Conservation (phyloP, 2,888 invertebrate genomes). For the Spialia ferax region DNA sequence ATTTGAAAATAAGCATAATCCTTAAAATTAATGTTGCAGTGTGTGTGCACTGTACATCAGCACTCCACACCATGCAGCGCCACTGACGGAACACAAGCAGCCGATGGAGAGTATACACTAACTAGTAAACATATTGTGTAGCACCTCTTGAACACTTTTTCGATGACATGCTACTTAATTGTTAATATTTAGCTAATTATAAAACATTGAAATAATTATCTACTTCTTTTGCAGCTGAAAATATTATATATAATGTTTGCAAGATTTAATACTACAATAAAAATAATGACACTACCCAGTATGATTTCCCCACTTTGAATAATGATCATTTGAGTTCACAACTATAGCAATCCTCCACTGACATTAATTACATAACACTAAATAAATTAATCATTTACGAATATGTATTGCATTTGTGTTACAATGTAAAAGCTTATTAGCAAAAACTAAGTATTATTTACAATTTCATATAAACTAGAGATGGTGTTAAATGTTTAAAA, state of each 20-base stretch:
- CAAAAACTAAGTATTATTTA: conserved; percentile 39
- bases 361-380: conserved; percentile 30
- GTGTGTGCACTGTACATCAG: neutral
- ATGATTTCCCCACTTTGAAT: neutral
- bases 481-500: neutral
- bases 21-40: conserved; percentile 35
- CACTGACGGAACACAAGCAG: conserved; percentile 42
- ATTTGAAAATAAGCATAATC: conserved; percentile 37
- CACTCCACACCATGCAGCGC: neutral
- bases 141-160: conserved; percentile 63
- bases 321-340: neutral
- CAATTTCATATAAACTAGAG: conserved; percentile 24
- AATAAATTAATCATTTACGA: conserved; percentile 48
- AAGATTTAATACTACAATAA: neutral
- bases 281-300: neutral
- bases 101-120: conserved; percentile 47
- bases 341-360: neutral
- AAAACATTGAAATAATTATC: conserved; percentile 43
- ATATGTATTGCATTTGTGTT: conserved; percentile 39
- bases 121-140: conserved; percentile 49
- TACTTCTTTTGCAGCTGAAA: conserved; percentile 16
- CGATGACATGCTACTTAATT: conserved; percentile 46
- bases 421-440: conserved; percentile 34
- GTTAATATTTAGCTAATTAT: conserved; percentile 45
- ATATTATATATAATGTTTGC: conserved; percentile 11